A percentile compares a stretch with the other conserved stretches of the same genome.
These are phyloP conservation scores for Trinectes maculatus DNA, from an alignment of 2,113 vertebrate genomes.

Conservation along the genomic window DNA sequence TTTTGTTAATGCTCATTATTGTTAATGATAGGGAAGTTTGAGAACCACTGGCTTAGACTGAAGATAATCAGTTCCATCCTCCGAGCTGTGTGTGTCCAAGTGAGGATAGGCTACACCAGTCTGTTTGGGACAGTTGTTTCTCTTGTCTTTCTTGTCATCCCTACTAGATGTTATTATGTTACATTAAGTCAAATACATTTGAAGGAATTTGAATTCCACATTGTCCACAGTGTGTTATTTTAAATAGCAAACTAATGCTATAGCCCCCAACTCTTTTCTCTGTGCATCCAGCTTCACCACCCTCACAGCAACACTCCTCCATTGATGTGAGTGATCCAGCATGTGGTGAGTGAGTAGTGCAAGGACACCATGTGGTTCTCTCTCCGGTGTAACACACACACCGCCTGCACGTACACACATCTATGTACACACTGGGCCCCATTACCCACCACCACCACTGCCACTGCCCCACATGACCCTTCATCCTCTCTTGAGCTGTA, in stretches of 20 bases:
- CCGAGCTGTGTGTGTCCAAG: too few species aligned
- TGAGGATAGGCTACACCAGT: background rate
- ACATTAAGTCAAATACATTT: background rate
- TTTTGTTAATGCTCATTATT: too few species aligned
- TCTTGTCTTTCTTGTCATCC: background rate
- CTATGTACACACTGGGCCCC: slow-evolving; percentile 59
- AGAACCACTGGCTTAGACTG: background rate
- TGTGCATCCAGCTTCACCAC: slow-evolving; percentile 44
- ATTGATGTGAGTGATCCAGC: slow-evolving; percentile 68
- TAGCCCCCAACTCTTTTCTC: background rate
- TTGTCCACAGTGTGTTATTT: too few species aligned
- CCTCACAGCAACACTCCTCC: slow-evolving; percentile 64
- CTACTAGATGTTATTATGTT: background rate
- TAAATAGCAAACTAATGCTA: slow-evolving; percentile 2
- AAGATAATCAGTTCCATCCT: too few species aligned
- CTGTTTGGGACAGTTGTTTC: background rate
- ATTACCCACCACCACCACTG: slow-evolving; percentile 72
- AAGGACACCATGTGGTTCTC: slow-evolving; percentile 74
- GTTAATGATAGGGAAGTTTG: too few species aligned
- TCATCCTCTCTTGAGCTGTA: slow-evolving; percentile 72
- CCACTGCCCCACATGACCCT: slow-evolving; percentile 71
- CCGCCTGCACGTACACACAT: slow-evolving; percentile 50
- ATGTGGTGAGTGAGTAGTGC: slow-evolving; percentile 80
- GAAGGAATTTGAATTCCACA: slow-evolving; percentile 10
- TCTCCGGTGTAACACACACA: slow-evolving; percentile 54